These are phyloP conservation scores for Apus apus DNA, from an alignment of 2,113 vertebrate species.

Conservation along the genomic window DNA sequence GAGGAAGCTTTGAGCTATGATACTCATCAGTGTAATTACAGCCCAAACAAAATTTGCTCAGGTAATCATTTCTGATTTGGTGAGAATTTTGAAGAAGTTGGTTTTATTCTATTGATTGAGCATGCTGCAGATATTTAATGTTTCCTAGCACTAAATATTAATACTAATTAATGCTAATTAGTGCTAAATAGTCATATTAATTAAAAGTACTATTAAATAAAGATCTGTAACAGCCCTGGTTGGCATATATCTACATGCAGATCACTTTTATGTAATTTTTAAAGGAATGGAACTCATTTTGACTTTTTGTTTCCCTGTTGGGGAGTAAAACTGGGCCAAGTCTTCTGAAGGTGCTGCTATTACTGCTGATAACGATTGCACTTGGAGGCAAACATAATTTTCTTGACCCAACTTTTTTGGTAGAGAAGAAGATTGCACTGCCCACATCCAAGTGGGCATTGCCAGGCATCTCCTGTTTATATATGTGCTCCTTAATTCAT, in stretches of 20 bases:
- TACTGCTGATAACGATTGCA: not conserved
- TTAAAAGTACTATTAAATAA: not conserved
- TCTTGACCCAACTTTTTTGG: not conserved
- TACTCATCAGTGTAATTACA: not conserved
- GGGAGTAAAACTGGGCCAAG: not conserved
- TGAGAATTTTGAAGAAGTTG: not conserved
- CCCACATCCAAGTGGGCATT: not conserved
- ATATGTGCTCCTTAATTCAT: not conserved
- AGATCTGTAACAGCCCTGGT: not conserved
- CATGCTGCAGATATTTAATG: not conserved
- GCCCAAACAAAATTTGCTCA: not conserved
- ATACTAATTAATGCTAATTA: not conserved
- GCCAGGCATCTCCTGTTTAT: not conserved
- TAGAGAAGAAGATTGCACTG: not conserved
- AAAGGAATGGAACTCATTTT: not conserved
- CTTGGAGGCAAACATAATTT: not conserved
- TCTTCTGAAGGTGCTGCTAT: not conserved
- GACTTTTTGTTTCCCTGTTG: not conserved
- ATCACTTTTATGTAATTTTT: not conserved
- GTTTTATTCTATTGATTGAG: not conserved
- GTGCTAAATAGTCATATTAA: not conserved
- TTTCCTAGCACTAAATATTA: not conserved
- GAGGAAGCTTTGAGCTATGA: not conserved
- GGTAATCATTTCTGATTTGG: not conserved
- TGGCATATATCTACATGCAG: not conserved